Percentiles rank a stretch among this genome's conserved stretches.
Evolutionary conservation across 2,888 invertebrate genomes (phyloP).

Genomic region (Ichneumoninae sp.): DNA sequence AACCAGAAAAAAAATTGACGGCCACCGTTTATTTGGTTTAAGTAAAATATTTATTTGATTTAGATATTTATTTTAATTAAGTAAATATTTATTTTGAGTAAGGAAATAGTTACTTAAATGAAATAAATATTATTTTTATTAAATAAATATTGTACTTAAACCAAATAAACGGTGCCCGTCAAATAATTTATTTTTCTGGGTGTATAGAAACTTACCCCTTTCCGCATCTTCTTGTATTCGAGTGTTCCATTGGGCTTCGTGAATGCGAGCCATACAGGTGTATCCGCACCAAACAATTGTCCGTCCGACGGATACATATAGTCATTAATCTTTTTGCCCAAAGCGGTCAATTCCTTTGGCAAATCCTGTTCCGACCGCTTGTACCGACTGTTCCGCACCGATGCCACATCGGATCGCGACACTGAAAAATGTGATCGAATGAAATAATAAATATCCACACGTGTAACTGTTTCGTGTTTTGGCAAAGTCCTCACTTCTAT

Average conservation of each 20-base stretch:
- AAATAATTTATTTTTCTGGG: no score
- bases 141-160: no score
- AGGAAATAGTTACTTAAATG: no score
- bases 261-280: conserved; percentile 10
- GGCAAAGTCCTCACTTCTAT: not conserved
- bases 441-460: no score
- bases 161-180: no score
- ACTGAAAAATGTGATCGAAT: not conserved
- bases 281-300: not conserved
- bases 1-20: no score
- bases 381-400: not conserved
- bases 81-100: no score
- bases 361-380: not conserved
- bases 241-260: not conserved
- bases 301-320: conserved; percentile 5
- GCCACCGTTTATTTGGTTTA: no score
- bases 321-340: not conserved
- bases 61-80: no score
- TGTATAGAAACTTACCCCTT: not conserved
- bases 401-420: not conserved
- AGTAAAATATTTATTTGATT: no score
- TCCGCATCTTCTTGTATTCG: not conserved
- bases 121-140: no score
- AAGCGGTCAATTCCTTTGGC: not conserved
- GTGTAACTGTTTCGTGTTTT: no score